Evolutionary conservation across 2,113 vertebrate genomes (phyloP).

Genomic region (Zosterops hypoxanthus): DNA sequence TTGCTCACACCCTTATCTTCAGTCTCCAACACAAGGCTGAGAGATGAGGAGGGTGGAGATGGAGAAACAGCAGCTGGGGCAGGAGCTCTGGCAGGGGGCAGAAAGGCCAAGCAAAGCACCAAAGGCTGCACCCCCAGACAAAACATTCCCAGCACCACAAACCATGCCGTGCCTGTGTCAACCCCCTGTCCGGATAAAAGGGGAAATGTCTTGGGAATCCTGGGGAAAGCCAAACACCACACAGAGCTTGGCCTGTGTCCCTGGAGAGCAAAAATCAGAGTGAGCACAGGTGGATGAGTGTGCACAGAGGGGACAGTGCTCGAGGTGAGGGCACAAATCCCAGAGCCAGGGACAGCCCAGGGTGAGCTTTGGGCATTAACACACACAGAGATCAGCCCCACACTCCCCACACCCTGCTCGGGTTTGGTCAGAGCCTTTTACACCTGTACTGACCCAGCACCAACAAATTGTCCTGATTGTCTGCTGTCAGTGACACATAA

Average conservation of each 20-base stretch:
- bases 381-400: accelerated
- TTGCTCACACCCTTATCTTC: not conserved
- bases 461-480: not conserved
- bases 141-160: not conserved
- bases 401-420: not conserved
- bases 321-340: not conserved
- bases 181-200: not conserved
- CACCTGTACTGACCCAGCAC: not conserved
- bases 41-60: not conserved
- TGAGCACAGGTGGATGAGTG: accelerated
- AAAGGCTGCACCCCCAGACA: not conserved
- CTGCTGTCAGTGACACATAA: not conserved
- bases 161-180: not conserved
- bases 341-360: not conserved
- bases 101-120: not conserved
- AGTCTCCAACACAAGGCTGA: not conserved
- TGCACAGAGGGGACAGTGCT: accelerated
- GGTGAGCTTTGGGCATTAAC: accelerated
- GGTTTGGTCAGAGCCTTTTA: not conserved
- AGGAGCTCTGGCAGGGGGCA: not conserved
- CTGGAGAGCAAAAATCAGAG: not conserved
- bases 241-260: not conserved
- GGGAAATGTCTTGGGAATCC: not conserved
- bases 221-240: not conserved
- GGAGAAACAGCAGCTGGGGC: not conserved